Evolutionary conservation across 2,113 vertebrate genomes (phyloP).

Genomic region (Ictalurus punctatus): DNA sequence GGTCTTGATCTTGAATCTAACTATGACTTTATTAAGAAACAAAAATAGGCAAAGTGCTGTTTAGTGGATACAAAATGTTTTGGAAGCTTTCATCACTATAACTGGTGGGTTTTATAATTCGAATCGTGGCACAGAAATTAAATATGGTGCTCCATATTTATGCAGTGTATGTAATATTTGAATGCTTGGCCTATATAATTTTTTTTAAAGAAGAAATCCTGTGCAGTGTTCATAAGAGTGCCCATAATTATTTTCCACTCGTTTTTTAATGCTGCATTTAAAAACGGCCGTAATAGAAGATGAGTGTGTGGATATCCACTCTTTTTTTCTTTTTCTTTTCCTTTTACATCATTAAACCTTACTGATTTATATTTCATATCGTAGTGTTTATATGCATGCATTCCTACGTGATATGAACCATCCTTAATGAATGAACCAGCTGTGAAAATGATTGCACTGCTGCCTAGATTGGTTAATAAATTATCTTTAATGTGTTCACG

Average conservation of each 20-base stretch:
- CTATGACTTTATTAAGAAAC: neutral
- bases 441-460: neutral
- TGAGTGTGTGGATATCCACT: neutral
- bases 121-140: neutral
- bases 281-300: neutral
- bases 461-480: neutral
- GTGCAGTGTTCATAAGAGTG: neutral
- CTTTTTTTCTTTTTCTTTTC: neutral
- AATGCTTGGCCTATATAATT: neutral
- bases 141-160: neutral
- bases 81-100: neutral
- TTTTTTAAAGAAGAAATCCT: too few species aligned
- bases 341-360: neutral
- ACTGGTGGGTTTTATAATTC: neutral
- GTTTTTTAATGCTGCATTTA: neutral
- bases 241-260: neutral
- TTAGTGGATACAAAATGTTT: neutral
- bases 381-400: neutral
- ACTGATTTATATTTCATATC: neutral
- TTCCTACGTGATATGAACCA: neutral
- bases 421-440: neutral
- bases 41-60: neutral
- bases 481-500: neutral
- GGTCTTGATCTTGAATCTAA: neutral
- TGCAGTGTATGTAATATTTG: neutral